Base-by-base conservation (phyloP, 2,113 vertebrate species). In the Piaya cayana region DNA sequence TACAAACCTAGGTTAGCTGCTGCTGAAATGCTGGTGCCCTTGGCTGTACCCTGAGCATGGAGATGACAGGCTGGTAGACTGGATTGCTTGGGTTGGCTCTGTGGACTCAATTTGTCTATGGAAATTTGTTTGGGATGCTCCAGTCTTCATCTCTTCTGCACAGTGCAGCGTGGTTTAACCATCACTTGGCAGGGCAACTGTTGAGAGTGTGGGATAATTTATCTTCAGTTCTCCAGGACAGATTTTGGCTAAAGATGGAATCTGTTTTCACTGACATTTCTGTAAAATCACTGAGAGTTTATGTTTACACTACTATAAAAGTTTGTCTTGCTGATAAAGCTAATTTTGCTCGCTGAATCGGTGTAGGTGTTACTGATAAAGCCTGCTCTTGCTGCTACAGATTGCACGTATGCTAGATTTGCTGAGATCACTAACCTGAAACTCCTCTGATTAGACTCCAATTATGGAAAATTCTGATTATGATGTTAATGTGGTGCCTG, bases 141-240 rank as follows among this genome's bases (percentile, higher is more conserved):
- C 77, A 39, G 20, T 70, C 27, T 55, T 53, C 53, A 32, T 45
- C 29, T 74, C 36, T 76, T 49, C 37, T 20, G 11, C 59, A 64
- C 50, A 67, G 47, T 0, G 0, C 2, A 3, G 34, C 30, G 65
- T 72, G 74, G 23, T 32, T 82, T 64, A 75, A 30, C 22, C 60
- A 59, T 26, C 49, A 29, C 0, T 30, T 1, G 5, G 22, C 63
- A 68, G 27, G 15, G 16, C 39, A 68, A 49, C 30, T 76, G 65
- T 45, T 0, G 0, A 56, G 29, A 8, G 23, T 45, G 42, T 25
- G 32, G 50, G 20, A 29, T 25, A 53, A 34, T 45, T 90, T 60
- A 15, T 62, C 43, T 75, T 37, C 52, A 34, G 0, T 62, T 69
- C 53, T 68, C 32, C 63, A 58, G 81, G 37, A 43, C 30, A 88